A percentile compares a stretch with the other conserved stretches of the same genome.
Evolutionary conservation across 2,888 invertebrate species (phyloP).

Genomic region (Mesoligia furuncula): DNA sequence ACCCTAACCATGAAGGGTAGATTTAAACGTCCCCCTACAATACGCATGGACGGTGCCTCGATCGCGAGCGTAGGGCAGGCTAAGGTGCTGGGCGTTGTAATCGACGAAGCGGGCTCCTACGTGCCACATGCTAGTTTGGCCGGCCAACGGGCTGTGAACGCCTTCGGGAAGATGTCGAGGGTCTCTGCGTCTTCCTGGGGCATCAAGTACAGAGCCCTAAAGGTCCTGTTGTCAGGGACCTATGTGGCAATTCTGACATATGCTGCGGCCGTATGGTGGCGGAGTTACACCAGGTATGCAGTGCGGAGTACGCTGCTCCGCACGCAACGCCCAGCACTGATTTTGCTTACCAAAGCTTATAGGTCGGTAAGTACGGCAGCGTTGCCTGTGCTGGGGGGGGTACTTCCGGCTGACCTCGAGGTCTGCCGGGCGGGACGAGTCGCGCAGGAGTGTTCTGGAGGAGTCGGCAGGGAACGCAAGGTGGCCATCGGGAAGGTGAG

Average conservation of each 20-base stretch:
- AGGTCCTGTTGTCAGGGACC: constrained; percentile 12
- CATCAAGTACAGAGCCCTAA: constrained; percentile 49
- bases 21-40: constrained; percentile 13
- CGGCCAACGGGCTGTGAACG: constrained; percentile 51
- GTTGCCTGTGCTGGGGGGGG: constrained; percentile 45
- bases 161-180: constrained; percentile 63
- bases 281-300: neutral
- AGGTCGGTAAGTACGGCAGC: constrained; percentile 28
- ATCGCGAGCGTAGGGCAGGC: neutral
- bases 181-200: constrained; percentile 66
- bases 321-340: constrained; percentile 21
- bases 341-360: constrained; percentile 47
- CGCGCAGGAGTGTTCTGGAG: neutral
- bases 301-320: neutral
- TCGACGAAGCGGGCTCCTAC: constrained; percentile 17
- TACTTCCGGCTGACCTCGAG: constrained; percentile 54
- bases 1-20: constrained; percentile 47
- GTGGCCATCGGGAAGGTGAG: neutral
- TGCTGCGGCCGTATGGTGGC: constrained; percentile 28
- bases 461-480: neutral
- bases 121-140: constrained; percentile 47
- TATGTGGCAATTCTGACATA: neutral
- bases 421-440: constrained; percentile 27
- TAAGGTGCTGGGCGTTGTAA: constrained; percentile 11
- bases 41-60: constrained; percentile 6